These are phyloP conservation scores for Frankliniella fusca DNA, from an alignment of 2,888 invertebrate genomes.

Conservation along the genomic window DNA sequence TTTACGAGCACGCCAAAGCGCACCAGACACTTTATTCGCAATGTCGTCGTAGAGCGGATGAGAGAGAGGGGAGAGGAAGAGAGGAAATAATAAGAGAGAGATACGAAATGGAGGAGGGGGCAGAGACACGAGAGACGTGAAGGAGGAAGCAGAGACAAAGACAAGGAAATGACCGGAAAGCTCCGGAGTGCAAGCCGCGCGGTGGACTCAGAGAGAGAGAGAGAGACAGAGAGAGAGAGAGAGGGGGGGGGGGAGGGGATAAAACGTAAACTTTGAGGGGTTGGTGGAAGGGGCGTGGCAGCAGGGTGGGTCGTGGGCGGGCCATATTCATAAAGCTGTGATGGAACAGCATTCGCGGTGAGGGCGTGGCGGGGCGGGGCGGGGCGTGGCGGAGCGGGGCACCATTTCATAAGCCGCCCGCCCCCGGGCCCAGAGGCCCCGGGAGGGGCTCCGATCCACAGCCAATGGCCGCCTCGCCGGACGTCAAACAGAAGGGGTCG, in stretches of 20 bases:
- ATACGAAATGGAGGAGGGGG: too few relatives aligned
- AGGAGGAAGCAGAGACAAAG: too few relatives aligned
- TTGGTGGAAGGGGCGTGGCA: background rate
- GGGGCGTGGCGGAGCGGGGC: background rate
- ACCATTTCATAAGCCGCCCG: constrained; percentile 5
- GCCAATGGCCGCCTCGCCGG: background rate
- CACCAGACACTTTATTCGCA: too few relatives aligned
- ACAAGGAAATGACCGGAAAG: too few relatives aligned
- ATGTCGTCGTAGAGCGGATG: too few relatives aligned
- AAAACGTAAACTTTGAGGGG: background rate
- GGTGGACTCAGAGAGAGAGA: too few relatives aligned
- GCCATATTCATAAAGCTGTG: background rate
- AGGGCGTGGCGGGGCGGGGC: background rate
- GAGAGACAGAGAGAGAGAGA: background rate
- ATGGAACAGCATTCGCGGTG: background rate
- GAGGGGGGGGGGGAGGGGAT: background rate
- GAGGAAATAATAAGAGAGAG: too few relatives aligned
- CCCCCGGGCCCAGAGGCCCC: background rate
- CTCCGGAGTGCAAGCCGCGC: too few relatives aligned
- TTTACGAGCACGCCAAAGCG: background rate
- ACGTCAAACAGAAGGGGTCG: background rate
- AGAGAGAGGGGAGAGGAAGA: too few relatives aligned
- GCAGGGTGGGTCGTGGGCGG: background rate
- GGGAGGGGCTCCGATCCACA: background rate
- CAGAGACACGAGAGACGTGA: too few relatives aligned